These are phyloP conservation scores for Ranitomeya imitator DNA, from an alignment of 2,113 vertebrate genomes.

Conservation along the genomic window DNA sequence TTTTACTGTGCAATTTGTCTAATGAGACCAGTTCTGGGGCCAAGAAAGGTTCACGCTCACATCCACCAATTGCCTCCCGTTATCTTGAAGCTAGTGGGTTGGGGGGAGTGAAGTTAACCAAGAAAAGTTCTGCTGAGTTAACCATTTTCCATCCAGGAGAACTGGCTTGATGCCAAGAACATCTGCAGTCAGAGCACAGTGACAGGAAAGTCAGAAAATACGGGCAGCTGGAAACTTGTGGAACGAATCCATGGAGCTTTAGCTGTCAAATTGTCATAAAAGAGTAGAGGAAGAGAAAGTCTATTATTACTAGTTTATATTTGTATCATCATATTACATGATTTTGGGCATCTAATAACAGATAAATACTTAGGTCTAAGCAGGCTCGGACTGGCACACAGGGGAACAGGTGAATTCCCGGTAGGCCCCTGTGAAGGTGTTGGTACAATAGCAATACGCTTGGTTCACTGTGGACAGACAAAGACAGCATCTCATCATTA, in stretches of 20 bases:
- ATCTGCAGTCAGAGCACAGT: slow-evolving; percentile 43
- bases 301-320: background rate
- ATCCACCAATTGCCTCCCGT: slow-evolving; percentile 47
- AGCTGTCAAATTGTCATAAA: slow-evolving; percentile 21
- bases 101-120: background rate
- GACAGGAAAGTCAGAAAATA: slow-evolving; percentile 42
- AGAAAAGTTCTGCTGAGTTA: slow-evolving; percentile 49
- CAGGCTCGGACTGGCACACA: too few relatives aligned
- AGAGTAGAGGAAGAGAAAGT: background rate
- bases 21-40: slow-evolving; percentile 54
- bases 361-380: background rate
- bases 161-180: slow-evolving; percentile 39
- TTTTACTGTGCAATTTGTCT: slow-evolving; percentile 57
- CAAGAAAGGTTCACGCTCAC: slow-evolving; percentile 52
- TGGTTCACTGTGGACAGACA: too few relatives aligned
- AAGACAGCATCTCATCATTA: too few relatives aligned
- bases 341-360: background rate
- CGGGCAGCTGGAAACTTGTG: slow-evolving; percentile 35
- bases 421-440: too few relatives aligned
- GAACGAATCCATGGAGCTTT: background rate
- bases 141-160: slow-evolving; percentile 43
- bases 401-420: too few relatives aligned
- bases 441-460: too few relatives aligned
- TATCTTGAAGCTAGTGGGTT: background rate
- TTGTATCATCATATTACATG: background rate